These are phyloP conservation scores for Mystacides longicornis DNA, from an alignment of 2,888 invertebrate genomes.

Conservation along the genomic window DNA sequence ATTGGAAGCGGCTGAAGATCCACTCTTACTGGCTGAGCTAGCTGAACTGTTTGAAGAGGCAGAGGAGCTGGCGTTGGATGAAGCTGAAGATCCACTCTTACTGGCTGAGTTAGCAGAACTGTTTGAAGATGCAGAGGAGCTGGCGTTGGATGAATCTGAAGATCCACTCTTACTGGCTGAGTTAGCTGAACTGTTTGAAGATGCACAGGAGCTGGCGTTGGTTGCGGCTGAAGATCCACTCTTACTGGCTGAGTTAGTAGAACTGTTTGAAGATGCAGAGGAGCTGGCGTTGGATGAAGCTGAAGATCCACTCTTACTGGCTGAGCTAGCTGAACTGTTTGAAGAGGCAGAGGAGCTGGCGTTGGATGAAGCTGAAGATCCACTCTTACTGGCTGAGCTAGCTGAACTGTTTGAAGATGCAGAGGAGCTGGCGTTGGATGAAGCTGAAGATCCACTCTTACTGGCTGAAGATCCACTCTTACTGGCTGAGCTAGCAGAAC, in stretches of 20 bases:
- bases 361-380: not conserved
- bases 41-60: not conserved
- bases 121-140: not conserved
- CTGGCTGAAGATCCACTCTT: not conserved
- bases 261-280: not conserved
- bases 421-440: not conserved
- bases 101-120: not conserved
- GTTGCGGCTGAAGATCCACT: not conserved
- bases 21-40: too few relatives aligned
- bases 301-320: not conserved
- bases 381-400: not conserved
- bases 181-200: not conserved
- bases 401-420: not conserved
- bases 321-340: not conserved
- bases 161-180: not conserved
- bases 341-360: not conserved
- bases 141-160: too few relatives aligned
- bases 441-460: too few relatives aligned
- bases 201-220: not conserved
- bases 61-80: not conserved
- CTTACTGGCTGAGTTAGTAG: not conserved
- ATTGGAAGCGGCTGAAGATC: too few relatives aligned
- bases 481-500: not conserved
- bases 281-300: not conserved
- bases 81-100: not conserved